phyloP scores from a whole-genome alignment of 2,888 invertebrate species.

The Zhengitettix transpicula region DNA sequence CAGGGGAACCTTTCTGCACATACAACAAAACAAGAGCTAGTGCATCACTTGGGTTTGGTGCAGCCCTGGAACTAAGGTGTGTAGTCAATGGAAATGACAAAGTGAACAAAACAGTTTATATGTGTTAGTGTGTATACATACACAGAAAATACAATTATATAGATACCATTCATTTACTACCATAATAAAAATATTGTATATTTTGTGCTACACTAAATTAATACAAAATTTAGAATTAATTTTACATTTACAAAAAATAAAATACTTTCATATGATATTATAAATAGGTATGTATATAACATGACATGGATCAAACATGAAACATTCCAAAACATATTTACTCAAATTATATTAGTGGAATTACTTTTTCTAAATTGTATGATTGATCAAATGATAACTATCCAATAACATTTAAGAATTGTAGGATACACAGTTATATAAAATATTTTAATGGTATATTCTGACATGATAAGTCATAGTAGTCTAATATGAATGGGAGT shows the following conservation, averaged over 20 bases:
- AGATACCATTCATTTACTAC: neutral
- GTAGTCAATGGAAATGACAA: neutral
- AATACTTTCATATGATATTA: too few relatives aligned
- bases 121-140: neutral
- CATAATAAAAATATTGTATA: neutral
- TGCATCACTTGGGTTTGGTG: constrained; percentile 13
- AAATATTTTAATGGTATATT: too few relatives aligned
- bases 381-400: too few relatives aligned
- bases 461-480: too few relatives aligned
- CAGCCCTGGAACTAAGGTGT: constrained; percentile 2
- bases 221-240: neutral
- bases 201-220: neutral
- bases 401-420: too few relatives aligned
- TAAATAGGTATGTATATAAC: too few relatives aligned
- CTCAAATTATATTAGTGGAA: too few relatives aligned
- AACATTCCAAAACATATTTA: too few relatives aligned
- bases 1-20: constrained; percentile 32
- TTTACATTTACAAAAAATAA: neutral
- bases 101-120: neutral
- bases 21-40: constrained; percentile 32
- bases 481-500: too few relatives aligned
- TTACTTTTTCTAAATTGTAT: too few relatives aligned
- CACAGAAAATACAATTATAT: neutral
- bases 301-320: too few relatives aligned
- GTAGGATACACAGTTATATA: too few relatives aligned